Percentiles rank a stretch among this genome's conserved stretches.
Conservation (phyloP, 1,140 invertebrate species). For the Eriosoma lanigerum region DNA sequence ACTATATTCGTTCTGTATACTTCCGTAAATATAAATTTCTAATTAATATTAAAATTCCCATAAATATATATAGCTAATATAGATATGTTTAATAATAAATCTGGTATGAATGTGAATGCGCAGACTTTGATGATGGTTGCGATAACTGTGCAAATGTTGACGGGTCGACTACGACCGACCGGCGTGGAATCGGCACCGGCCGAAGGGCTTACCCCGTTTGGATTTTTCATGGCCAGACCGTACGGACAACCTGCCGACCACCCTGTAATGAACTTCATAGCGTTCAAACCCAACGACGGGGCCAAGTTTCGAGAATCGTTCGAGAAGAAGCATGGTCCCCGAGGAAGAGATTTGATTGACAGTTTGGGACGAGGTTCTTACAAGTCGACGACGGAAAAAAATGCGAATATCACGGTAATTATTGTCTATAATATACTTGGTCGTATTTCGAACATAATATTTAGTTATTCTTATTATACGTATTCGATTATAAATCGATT, state of each 20-base stretch:
- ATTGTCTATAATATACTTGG: too few species aligned
- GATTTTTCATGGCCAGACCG: constrained; percentile 52
- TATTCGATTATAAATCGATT: too few species aligned
- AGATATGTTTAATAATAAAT: too few species aligned
- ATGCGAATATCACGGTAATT: too few species aligned
- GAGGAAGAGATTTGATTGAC: constrained; percentile 52
- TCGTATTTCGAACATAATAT: too few species aligned
- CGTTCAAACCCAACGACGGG: constrained; percentile 54
- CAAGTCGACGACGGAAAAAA: background rate
- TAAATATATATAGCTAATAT: too few species aligned
- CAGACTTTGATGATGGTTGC: background rate
- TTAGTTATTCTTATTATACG: too few species aligned
- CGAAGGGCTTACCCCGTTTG: constrained; percentile 44
- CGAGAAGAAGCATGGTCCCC: constrained; percentile 53
- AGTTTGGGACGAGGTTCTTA: constrained; percentile 51
- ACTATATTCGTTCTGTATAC: too few species aligned
- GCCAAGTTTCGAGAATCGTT: constrained; percentile 51
- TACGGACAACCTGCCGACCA: background rate
- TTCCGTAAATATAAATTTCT: too few species aligned
- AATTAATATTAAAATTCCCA: too few species aligned
- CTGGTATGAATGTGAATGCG: too few species aligned
- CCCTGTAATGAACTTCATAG: constrained; percentile 45
- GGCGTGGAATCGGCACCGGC: constrained; percentile 6
- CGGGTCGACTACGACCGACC: background rate
- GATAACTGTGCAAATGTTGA: background rate